Evolutionary conservation across 2,113 vertebrate genomes (phyloP).

Genomic region (Gulo gulo): DNA sequence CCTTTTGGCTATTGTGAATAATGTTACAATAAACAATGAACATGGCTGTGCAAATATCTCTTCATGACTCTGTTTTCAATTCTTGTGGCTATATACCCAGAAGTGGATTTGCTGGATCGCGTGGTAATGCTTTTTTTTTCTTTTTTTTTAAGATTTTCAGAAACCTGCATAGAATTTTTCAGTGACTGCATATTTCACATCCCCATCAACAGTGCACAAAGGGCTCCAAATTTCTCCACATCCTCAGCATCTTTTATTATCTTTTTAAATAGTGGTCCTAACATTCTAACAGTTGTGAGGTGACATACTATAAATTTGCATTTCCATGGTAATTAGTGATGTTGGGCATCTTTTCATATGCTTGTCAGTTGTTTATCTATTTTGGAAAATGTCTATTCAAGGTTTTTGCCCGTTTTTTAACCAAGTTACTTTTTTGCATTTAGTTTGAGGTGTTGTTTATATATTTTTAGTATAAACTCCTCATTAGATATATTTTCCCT

Average conservation of each 20-base stretch:
- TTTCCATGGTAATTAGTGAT: too few relatives aligned
- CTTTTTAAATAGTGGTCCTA: neutral
- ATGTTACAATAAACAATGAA: neutral
- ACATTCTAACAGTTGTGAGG: neutral
- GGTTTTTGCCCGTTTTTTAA: neutral
- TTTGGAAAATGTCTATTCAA: neutral
- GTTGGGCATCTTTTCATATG: neutral
- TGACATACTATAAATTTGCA: neutral
- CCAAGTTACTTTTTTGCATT: neutral
- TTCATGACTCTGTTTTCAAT: neutral
- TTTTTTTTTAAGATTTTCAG: neutral
- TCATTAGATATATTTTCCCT: neutral
- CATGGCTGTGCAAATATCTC: neutral
- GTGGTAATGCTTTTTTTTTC: neutral
- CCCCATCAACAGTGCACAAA: neutral
- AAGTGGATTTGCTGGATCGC: neutral
- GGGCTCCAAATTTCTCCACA: neutral
- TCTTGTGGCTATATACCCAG: neutral
- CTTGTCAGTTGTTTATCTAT: neutral
- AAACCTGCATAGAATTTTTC: neutral
- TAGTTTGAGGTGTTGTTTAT: neutral
- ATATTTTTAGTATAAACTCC: neutral
- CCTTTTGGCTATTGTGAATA: neutral
- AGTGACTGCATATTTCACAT: neutral
- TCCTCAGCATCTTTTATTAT: neutral